phyloP scores from a whole-genome alignment of 1,140 invertebrate genomes.

The Drosophila equinoxialis region DNA sequence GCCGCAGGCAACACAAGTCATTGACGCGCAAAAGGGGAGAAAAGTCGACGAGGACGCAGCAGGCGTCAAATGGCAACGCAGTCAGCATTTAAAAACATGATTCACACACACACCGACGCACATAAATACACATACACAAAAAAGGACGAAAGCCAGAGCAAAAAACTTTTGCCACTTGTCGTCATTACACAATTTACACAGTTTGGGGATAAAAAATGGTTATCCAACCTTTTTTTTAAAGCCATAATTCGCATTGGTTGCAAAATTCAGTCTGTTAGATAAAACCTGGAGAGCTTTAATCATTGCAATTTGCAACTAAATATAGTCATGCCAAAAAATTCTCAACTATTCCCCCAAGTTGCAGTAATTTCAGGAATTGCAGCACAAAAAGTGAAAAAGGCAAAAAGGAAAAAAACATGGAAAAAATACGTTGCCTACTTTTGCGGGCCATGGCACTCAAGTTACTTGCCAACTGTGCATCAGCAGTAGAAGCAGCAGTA shows the following conservation, averaged over 20 bases:
- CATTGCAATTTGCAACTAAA: slow-evolving; percentile 21
- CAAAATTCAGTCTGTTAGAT: neutral
- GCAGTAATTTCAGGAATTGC: slow-evolving; percentile 43
- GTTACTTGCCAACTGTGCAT: slow-evolving; percentile 12
- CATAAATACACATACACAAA: neutral
- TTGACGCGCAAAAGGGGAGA: slow-evolving; percentile 55
- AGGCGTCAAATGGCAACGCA: slow-evolving; percentile 25
- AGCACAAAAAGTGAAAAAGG: neutral
- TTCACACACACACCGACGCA: slow-evolving; percentile 31
- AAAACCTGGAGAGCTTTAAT: slow-evolving; percentile 8
- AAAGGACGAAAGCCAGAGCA: neutral
- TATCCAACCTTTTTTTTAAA: slow-evolving; percentile 32
- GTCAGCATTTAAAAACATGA: slow-evolving; percentile 41
- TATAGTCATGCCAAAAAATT: slow-evolving; percentile 21
- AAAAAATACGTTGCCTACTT: slow-evolving; percentile 62
- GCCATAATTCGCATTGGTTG: slow-evolving; percentile 17
- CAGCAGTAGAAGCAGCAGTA: slow-evolving; percentile 22
- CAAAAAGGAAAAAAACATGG: neutral
- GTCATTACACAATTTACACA: slow-evolving; percentile 30
- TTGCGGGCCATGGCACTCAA: slow-evolving; percentile 29
- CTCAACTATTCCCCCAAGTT: slow-evolving; percentile 27
- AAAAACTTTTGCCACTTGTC: slow-evolving; percentile 60
- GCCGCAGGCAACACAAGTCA: slow-evolving; percentile 54
- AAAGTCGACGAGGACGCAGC: slow-evolving; percentile 17
- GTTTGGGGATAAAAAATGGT: slow-evolving; percentile 32